A percentile compares a stretch with the other conserved stretches of the same genome.
Conservation (phyloP, 2,113 vertebrate genomes). For the Neodon shergylaensis region DNA sequence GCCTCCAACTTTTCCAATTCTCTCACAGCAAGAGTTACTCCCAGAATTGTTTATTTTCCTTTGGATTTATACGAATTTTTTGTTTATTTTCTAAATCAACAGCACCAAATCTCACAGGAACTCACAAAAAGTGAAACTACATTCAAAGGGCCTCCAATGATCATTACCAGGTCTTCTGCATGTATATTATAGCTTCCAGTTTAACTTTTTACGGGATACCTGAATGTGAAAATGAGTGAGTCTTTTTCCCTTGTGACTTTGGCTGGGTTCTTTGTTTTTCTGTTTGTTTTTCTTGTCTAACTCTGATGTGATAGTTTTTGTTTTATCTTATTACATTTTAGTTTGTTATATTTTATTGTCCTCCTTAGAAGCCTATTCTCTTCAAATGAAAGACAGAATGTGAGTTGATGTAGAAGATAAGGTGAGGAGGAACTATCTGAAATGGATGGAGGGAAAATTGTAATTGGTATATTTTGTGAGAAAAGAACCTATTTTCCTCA, state of each 20-base stretch:
- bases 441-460: not conserved
- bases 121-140: not conserved
- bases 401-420: not conserved
- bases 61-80: not conserved
- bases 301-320: not conserved
- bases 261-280: not conserved
- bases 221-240: not conserved
- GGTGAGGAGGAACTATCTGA: not conserved
- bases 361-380: not conserved
- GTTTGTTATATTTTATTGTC: not conserved
- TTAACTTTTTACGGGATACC: not conserved
- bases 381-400: not conserved
- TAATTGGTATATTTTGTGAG: not conserved
- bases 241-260: not conserved
- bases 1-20: not conserved
- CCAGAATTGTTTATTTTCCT: not conserved
- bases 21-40: not conserved
- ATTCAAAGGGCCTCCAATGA: not conserved
- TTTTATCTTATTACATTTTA: too few species aligned
- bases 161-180: not conserved
- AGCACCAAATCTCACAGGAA: not conserved
- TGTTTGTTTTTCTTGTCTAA: not conserved
- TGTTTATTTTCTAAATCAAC: not conserved
- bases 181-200: not conserved
- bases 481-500: not conserved